phyloP scores from a whole-genome alignment of 1,140 invertebrate species.

The Drosophila bifasciata region DNA sequence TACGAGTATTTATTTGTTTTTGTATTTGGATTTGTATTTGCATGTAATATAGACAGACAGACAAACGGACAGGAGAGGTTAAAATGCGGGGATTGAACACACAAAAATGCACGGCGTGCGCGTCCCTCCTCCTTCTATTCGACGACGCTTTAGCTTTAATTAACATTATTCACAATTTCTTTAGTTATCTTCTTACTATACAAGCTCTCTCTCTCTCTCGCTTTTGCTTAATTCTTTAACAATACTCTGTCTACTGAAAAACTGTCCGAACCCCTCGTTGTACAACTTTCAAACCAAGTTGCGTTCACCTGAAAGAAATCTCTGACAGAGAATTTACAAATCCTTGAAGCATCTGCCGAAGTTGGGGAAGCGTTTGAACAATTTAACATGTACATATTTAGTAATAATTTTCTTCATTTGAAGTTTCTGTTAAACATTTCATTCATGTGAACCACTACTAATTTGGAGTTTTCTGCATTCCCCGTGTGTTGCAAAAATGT shows the following conservation, averaged over 20 bases:
- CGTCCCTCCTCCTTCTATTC: constrained; percentile 12
- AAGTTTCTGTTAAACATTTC: constrained; percentile 23
- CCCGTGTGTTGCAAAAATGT: constrained; percentile 71
- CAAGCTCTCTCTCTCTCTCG: constrained; percentile 61
- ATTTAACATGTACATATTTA: too few relatives aligned
- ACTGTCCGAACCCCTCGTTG: not conserved
- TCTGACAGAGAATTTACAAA: constrained; percentile 22
- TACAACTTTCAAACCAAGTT: constrained; percentile 21
- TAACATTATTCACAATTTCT: constrained; percentile 27
- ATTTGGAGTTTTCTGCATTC: constrained; percentile 41
- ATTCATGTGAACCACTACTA: constrained; percentile 4
- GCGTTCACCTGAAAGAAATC: constrained; percentile 19
- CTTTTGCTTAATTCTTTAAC: constrained; percentile 36
- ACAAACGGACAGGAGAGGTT: constrained; percentile 16
- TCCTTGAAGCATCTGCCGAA: not conserved
- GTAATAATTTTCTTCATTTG: not conserved
- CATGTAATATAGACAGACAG: constrained; percentile 1
- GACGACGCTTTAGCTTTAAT: constrained; percentile 17
- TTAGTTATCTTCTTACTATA: constrained; percentile 68
- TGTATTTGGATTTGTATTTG: too few relatives aligned
- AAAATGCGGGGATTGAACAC: not conserved
- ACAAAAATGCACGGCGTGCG: constrained; percentile 26
- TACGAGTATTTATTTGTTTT: not conserved
- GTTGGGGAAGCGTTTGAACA: not conserved
- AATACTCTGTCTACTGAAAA: constrained; percentile 49